Percentiles rank a stretch among this genome's conserved stretches.
Conservation (phyloP, 2,113 vertebrate species). For the Hypanus sabinus region DNA sequence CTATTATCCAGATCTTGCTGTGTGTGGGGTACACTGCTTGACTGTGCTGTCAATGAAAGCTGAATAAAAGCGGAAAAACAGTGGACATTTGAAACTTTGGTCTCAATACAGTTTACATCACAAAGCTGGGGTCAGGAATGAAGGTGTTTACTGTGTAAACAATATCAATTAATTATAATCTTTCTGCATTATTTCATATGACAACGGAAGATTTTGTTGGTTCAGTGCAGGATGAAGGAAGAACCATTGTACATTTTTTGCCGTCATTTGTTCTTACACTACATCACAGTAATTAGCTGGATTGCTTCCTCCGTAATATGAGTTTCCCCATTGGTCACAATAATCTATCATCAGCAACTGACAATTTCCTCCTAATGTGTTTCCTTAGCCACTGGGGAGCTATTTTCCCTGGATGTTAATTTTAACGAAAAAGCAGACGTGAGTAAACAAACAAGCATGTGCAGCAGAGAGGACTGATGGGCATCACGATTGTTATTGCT, state of each 20-base stretch:
- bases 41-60: no score
- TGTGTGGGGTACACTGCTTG: no score
- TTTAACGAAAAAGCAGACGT: constrained; percentile 23
- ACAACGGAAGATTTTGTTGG: neutral
- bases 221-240: neutral
- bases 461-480: neutral
- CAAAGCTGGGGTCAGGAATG: neutral
- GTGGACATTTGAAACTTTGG: neutral
- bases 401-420: constrained; percentile 17
- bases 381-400: constrained; percentile 17
- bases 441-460: neutral
- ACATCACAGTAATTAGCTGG: neutral
- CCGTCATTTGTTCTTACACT: neutral
- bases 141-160: neutral
- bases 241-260: neutral
- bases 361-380: constrained; percentile 36
- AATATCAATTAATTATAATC: neutral
- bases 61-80: neutral
- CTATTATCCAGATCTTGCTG: no score
- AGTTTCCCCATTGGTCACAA: neutral
- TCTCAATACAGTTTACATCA: neutral
- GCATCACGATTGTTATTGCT: neutral
- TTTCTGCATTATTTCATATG: neutral
- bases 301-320: constrained; percentile 33
- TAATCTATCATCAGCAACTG: constrained; percentile 35